phyloP scores from a whole-genome alignment of 2,888 invertebrate genomes.

The Tortrix viridana region DNA sequence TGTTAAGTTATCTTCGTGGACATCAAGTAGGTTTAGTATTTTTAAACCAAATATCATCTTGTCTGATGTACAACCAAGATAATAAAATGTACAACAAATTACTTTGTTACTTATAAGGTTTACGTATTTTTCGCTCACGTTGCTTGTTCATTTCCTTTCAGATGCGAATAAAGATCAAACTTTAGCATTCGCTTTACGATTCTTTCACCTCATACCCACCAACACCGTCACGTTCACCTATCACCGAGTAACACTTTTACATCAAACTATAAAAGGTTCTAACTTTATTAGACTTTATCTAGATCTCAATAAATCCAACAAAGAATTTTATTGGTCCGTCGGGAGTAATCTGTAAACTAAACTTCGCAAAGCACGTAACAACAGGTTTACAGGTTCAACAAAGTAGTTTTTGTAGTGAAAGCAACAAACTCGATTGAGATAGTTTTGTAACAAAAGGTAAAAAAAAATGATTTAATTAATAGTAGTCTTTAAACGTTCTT shows the following conservation, averaged over 20 bases:
- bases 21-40: too few relatives aligned
- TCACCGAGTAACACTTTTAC: background rate
- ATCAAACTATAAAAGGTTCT: constrained; percentile 24
- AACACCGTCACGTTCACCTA: constrained; percentile 1
- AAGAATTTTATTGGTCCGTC: constrained; percentile 31
- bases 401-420: constrained; percentile 15
- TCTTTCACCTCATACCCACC: too few relatives aligned
- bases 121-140: background rate
- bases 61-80: too few relatives aligned
- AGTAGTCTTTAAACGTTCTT: too few relatives aligned
- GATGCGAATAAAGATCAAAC: background rate
- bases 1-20: too few relatives aligned
- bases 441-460: too few relatives aligned
- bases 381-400: constrained; percentile 24
- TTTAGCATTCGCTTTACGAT: background rate
- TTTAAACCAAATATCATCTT: too few relatives aligned
- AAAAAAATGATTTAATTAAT: too few relatives aligned
- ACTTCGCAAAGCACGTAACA: constrained; percentile 23
- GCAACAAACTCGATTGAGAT: background rate
- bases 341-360: constrained; percentile 32
- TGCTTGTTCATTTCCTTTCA: background rate
- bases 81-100: too few relatives aligned
- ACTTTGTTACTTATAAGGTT: too few relatives aligned
- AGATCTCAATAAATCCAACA: constrained; percentile 36
- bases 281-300: constrained; percentile 34